These are phyloP conservation scores for Timandra comae DNA, from an alignment of 2,888 invertebrate genomes.

Conservation along the genomic window DNA sequence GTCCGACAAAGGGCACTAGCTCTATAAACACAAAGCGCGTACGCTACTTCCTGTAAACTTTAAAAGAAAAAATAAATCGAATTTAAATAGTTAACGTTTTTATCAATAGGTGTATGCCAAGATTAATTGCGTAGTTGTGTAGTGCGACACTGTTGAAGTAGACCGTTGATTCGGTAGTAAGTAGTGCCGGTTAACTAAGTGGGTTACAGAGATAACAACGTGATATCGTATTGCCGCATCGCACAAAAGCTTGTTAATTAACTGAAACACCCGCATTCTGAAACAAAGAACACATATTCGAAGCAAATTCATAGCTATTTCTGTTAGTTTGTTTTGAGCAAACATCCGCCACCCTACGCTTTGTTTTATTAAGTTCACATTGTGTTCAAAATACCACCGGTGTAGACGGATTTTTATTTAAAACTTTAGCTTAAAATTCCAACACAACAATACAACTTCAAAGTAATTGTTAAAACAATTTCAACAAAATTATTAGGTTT, in stretches of 20 bases:
- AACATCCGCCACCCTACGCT: slow-evolving; percentile 54
- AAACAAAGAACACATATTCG: slow-evolving; percentile 42
- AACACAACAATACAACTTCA: no score
- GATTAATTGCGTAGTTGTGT: no score
- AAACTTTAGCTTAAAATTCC: no score
- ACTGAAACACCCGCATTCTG: slow-evolving; percentile 26
- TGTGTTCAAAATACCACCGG: slow-evolving; percentile 27
- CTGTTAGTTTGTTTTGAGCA: slow-evolving; percentile 46
- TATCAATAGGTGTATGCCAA: no score
- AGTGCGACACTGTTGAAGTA: slow-evolving; percentile 12
- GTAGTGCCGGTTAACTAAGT: no score
- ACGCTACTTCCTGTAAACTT: no score
- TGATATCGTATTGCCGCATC: slow-evolving; percentile 2
- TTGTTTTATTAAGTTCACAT: slow-evolving; percentile 46
- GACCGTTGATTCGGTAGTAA: slow-evolving; percentile 5
- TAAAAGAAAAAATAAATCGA: no score
- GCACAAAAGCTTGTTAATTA: slow-evolving; percentile 22
- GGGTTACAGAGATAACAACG: slow-evolving; percentile 19
- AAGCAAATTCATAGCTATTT: slow-evolving; percentile 49
- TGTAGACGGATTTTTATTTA: no score
- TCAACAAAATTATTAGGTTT: no score
- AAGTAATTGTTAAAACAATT: no score
- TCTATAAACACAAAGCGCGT: no score
- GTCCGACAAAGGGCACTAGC: slow-evolving; percentile 20
- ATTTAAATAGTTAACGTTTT: no score